Percentiles rank a stretch among this genome's conserved stretches.
Evolutionary conservation across 2,888 invertebrate species (phyloP).

Genomic region (Siphlonurus alternatus): DNA sequence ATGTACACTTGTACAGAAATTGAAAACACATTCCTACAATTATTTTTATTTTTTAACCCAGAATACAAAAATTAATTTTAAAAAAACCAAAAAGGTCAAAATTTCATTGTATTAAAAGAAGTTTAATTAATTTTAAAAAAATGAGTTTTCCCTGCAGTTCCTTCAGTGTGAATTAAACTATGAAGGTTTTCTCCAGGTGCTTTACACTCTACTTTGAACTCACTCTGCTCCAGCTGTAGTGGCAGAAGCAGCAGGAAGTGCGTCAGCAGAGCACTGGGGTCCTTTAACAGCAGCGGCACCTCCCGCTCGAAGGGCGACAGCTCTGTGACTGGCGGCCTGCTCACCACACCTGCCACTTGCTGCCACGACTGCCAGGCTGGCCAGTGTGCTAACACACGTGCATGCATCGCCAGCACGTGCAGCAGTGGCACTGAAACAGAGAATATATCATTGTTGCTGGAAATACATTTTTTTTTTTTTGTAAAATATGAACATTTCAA

Average conservation of each 20-base stretch:
- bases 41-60: no score
- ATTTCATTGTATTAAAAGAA: no score
- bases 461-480: no score
- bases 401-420: conserved; percentile 70
- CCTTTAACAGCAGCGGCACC: conserved; percentile 72
- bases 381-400: conserved; percentile 49
- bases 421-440: conserved; percentile 58
- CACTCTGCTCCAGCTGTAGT: conserved; percentile 70
- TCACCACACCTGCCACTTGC: conserved; percentile 30
- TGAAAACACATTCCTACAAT: no score
- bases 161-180: no score
- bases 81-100: no score
- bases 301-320: conserved; percentile 28
- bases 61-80: no score
- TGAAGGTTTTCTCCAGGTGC: no score
- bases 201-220: no score
- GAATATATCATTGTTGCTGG: conserved; percentile 11
- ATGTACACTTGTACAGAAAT: no score
- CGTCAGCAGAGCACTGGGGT: conserved; percentile 70
- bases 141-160: no score
- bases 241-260: conserved; percentile 78
- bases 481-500: background rate
- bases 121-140: no score
- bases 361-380: conserved; percentile 39
- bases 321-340: conserved; percentile 2